A percentile compares a stretch with the other conserved stretches of the same genome.
phyloP scores from a whole-genome alignment of 2,888 invertebrate species.

The Drosophila conformis region DNA sequence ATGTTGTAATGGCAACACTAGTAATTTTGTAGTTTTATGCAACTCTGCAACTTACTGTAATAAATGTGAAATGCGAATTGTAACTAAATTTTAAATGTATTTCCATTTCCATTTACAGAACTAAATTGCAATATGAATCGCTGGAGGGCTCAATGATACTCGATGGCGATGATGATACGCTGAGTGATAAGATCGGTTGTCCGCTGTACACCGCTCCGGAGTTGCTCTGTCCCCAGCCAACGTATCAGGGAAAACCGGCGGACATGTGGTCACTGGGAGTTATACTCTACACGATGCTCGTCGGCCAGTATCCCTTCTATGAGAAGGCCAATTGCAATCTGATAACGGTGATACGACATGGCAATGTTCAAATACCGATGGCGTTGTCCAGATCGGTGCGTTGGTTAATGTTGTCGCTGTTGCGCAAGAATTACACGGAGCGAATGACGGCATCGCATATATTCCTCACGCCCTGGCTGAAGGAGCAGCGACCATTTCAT shows the following conservation, averaged over 20 bases:
- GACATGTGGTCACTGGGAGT: conserved; percentile 85
- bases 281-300: conserved; percentile 84
- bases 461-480: conserved; percentile 81
- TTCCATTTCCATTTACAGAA: conserved; percentile 71
- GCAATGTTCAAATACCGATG: conserved; percentile 82
- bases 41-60: conserved; percentile 49
- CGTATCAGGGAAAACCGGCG: conserved; percentile 83
- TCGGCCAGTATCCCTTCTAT: conserved; percentile 84
- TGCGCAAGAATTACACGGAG: conserved; percentile 81
- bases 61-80: conserved; percentile 21
- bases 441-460: conserved; percentile 80
- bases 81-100: conserved; percentile 2
- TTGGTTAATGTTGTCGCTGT: conserved; percentile 75
- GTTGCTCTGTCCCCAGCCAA: conserved; percentile 82
- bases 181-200: conserved; percentile 84
- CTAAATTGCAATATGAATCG: conserved; percentile 84
- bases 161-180: conserved; percentile 80
- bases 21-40: conserved; percentile 44
- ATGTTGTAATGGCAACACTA: conserved; percentile 69
- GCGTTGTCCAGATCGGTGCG: conserved; percentile 79
- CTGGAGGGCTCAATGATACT: conserved; percentile 84
- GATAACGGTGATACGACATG: conserved; percentile 82
- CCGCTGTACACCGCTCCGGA: conserved; percentile 84
- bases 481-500: conserved; percentile 78
- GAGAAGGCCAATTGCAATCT: conserved; percentile 83